phyloP scores from a whole-genome alignment of 37 sponge, comb jelly and placozoan genomes.

The Mnemiopsis leidyi region DNA sequence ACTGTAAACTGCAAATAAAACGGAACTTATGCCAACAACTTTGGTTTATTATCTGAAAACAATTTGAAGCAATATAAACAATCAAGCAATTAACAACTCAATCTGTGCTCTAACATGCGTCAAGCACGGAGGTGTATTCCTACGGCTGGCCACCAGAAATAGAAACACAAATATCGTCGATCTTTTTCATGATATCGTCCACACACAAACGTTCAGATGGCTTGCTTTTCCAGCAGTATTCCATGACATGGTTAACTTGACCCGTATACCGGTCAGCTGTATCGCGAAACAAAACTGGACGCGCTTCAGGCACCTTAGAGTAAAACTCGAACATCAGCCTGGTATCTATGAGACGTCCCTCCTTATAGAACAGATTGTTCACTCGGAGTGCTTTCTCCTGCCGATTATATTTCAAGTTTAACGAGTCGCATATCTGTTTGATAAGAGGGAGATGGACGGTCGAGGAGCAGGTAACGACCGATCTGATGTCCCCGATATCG shows the following conservation, averaged over 20 bases:
- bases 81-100: too few relatives aligned
- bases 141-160: neutral
- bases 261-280: neutral
- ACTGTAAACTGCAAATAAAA: too few relatives aligned
- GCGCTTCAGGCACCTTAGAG: neutral
- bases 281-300: neutral
- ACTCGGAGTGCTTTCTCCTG: neutral
- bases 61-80: too few relatives aligned
- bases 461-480: neutral
- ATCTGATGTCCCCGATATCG: neutral
- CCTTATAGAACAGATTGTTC: neutral
- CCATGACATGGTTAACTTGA: neutral
- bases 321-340: constrained; percentile 17
- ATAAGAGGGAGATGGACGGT: constrained; percentile 1
- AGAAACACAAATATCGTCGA: neutral
- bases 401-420: neutral
- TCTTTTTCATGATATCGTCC: neutral
- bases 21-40: too few relatives aligned
- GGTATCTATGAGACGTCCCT: neutral
- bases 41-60: too few relatives aligned
- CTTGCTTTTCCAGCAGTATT: constrained; percentile 37
- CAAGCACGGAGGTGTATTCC: too few relatives aligned
- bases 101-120: too few relatives aligned
- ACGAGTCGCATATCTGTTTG: neutral
- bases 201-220: neutral